Evolutionary conservation across 2,113 vertebrate species (phyloP).

Genomic region (Emydocephalus ijimae): DNA sequence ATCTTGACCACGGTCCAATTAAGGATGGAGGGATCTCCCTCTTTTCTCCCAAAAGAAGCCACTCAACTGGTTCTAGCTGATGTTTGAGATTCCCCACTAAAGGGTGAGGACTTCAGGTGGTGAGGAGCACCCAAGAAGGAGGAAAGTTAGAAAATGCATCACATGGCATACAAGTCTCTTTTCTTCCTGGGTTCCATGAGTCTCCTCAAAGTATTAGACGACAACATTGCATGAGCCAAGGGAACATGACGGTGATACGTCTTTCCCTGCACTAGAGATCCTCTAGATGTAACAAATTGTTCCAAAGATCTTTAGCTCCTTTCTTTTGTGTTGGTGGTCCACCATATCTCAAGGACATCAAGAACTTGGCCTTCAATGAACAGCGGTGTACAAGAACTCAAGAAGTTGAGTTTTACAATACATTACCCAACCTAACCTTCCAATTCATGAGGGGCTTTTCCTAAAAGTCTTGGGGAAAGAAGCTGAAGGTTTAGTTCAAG

Average conservation of each 20-base stretch:
- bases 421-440: too few species aligned
- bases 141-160: not conserved
- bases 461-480: not conserved
- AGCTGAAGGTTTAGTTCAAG: not conserved
- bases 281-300: not conserved
- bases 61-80: not conserved
- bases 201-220: not conserved
- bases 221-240: not conserved
- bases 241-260: not conserved
- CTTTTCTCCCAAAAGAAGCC: not conserved
- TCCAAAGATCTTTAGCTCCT: not conserved
- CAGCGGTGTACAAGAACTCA: not conserved
- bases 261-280: not conserved
- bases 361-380: not conserved
- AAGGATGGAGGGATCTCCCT: not conserved
- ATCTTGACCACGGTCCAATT: not conserved
- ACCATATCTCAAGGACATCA: not conserved
- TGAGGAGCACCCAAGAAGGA: not conserved
- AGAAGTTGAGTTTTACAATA: not conserved
- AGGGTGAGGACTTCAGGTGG: not conserved
- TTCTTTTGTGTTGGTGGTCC: not conserved
- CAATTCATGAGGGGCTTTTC: not conserved
- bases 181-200: not conserved
- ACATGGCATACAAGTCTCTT: not conserved
- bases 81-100: not conserved